These are phyloP conservation scores for Steatornis caripensis DNA, from an alignment of 2,113 vertebrate genomes.

Conservation along the genomic window DNA sequence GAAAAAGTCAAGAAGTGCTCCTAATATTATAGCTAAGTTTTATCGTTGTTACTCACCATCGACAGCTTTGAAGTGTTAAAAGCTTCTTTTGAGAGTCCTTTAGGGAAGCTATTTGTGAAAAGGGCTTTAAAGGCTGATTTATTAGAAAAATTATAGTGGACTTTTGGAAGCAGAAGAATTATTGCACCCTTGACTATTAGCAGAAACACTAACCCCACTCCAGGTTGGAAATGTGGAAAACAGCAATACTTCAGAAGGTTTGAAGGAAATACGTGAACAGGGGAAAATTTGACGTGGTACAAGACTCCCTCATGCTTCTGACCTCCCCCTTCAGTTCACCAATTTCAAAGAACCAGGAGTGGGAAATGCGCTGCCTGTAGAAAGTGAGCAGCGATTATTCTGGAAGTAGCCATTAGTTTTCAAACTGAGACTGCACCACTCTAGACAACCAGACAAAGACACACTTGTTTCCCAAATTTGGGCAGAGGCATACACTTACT, in stretches of 20 bases:
- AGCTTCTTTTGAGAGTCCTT: not conserved
- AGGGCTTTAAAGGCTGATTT: not conserved
- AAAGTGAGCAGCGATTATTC: not conserved
- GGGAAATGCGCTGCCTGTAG: fast-evolving
- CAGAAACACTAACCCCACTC: not conserved
- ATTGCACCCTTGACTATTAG: not conserved
- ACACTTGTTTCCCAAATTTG: not conserved
- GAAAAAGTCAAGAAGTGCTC: not conserved
- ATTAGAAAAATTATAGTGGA: not conserved
- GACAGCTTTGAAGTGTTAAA: not conserved
- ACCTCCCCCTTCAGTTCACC: not conserved
- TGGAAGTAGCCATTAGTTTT: not conserved
- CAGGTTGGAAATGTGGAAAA: not conserved
- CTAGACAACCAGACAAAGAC: not conserved
- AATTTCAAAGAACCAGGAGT: fast-evolving
- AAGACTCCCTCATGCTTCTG: not conserved
- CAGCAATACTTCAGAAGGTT: not conserved
- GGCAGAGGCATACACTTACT: not conserved
- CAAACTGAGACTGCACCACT: not conserved
- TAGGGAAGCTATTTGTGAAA: not conserved
- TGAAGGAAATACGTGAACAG: not conserved
- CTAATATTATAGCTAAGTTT: not conserved
- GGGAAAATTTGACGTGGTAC: not conserved
- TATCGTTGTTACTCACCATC: not conserved
- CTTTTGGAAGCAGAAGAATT: not conserved